Percentiles rank a stretch among this genome's conserved stretches.
These are phyloP conservation scores for Flabesymbios commensalis DNA, from an alignment of 2,888 invertebrate species.

Conservation along the genomic window DNA sequence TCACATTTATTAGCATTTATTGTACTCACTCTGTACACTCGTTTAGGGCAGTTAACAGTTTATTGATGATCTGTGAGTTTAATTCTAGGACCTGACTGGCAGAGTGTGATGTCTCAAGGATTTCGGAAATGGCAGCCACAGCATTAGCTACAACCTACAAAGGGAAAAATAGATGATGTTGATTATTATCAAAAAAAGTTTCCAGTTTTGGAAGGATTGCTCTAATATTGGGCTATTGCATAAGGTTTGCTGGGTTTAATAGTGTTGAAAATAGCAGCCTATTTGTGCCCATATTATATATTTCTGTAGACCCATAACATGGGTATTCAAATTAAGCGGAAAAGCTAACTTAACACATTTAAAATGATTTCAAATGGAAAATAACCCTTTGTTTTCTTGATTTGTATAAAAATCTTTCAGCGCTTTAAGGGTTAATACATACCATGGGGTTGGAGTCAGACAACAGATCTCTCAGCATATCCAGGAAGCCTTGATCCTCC, in stretches of 20 bases:
- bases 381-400: too few species aligned
- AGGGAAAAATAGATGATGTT: too few species aligned
- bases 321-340: too few species aligned
- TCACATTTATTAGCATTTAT: too few species aligned
- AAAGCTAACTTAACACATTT: too few species aligned
- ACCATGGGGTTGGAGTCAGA: conserved; percentile 99
- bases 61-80: conserved; percentile 97
- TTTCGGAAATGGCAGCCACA: conserved; percentile 96
- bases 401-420: too few species aligned
- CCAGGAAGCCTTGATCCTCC: conserved; percentile 91
- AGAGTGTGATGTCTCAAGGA: conserved; percentile 94
- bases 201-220: neutral
- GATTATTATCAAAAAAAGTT: neutral
- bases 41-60: conserved; percentile 94
- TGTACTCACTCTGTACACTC: conserved; percentile 85
- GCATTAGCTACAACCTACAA: conserved; percentile 87
- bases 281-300: too few species aligned
- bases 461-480: conserved; percentile 92
- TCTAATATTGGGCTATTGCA: neutral
- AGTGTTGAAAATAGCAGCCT: too few species aligned
- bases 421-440: too few species aligned
- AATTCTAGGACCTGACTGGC: conserved; percentile 94
- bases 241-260: too few species aligned
- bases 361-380: too few species aligned
- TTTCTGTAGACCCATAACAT: too few species aligned